Evolutionary conservation across 2,888 invertebrate genomes (phyloP).

Genomic region (Amphipyra berbera): DNA sequence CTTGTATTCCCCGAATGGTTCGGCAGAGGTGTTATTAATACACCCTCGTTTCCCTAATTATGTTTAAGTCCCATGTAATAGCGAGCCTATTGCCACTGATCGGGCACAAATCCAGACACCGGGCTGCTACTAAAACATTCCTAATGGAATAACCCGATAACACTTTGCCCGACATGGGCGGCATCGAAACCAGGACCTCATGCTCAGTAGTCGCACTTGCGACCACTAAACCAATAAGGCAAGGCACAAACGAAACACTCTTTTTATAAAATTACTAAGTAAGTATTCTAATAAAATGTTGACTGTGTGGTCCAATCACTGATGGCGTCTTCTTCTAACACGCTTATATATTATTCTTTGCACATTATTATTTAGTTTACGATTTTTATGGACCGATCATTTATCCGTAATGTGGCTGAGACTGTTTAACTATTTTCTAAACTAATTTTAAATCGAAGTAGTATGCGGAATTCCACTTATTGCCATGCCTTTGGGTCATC

Average conservation of each 20-base stretch:
- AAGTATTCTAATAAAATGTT: conserved; percentile 31
- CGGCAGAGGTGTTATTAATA: no score
- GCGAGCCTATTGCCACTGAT: no score
- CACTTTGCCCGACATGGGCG: no score
- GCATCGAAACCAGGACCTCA: no score
- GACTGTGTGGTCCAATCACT: conserved; percentile 5
- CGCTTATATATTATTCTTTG: conserved; percentile 17
- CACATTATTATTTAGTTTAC: conserved; percentile 16
- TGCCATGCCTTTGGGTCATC: conserved; percentile 6
- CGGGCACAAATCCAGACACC: no score
- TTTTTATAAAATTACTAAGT: neutral
- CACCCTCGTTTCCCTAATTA: no score
- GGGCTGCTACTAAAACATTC: no score
- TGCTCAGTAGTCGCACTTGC: no score
- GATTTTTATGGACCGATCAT: conserved; percentile 38
- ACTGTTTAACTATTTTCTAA: conserved; percentile 30
- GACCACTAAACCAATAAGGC: conserved; percentile 29
- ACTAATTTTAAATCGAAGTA: conserved; percentile 24
- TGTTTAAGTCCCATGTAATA: no score
- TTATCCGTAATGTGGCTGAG: conserved; percentile 25
- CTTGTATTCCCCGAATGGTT: no score
- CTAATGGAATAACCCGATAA: no score
- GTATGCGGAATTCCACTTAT: conserved; percentile 20
- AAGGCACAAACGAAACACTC: neutral
- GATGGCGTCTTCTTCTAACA: conserved; percentile 14